Evolutionary conservation across 2,113 vertebrate genomes (phyloP), one percentile per base, ranked within the genome.

Genomic region (Melanerpes aurifrons): DNA sequence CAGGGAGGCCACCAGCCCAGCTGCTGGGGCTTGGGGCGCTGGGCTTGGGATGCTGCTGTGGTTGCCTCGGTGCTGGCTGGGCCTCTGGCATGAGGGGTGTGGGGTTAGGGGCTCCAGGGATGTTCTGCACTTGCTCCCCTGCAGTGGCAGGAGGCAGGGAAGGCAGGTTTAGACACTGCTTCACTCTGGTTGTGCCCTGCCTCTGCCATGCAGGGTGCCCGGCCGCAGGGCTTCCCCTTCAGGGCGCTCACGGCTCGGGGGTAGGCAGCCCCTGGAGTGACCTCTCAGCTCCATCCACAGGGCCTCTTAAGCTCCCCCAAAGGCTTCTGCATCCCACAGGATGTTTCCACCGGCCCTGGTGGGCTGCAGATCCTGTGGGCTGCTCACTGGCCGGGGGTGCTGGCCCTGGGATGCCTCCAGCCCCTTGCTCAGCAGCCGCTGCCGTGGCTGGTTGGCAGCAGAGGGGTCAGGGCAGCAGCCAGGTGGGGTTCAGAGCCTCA

Each of bases 201-300:
- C 35, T 73, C 75, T 91, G 43, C 32, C 1, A 1, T 21, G 21
- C 9, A 0, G 5, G 37, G 9, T 37, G 19, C 21, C 9, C 58
- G 24, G 50, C 29, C 6, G 26, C 25, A 22, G 50, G 45, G 25
- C 75, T 79, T 43, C 59, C 89, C 53, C 40, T 56, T 19, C 0
- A 0, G 20, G 37, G 21, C 4, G 64, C 9, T 24, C 0, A 0
- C 40, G 77, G 50, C 21, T 31, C 29, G 47, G 11, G 43, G 28
- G 1, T 54, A 12, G 7, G 28, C 37, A 81, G 67, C 61, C 43
- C 37, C 9, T 0, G 0, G 12, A 4, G 3, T 3, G 24, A 14
- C 8, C 26, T 47, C 53, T 28, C 58, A 40, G 32, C 40, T 82
- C 68, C 18, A 4, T 58, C 43, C 68, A 11, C 5, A 0, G 10